Conservation (phyloP, 30 jellyfish, hydroid and myxozoan genomes). For the Aurelia sp. region DNA sequence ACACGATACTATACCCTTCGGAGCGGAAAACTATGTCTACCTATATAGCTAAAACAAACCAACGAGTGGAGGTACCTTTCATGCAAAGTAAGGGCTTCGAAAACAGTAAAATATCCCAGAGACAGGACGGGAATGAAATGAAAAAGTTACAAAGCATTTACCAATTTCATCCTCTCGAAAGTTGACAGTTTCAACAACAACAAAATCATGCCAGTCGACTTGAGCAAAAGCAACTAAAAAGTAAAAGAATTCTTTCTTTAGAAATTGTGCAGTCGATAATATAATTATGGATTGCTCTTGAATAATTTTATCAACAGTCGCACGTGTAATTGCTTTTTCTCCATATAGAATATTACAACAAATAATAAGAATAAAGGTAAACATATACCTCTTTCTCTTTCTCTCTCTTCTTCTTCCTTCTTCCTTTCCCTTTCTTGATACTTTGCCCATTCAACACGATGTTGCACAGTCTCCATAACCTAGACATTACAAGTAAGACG, state of each 20-base stretch:
- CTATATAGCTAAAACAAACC: no score
- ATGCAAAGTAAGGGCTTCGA: no score
- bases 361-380: neutral
- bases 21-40: no score
- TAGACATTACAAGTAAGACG: neutral
- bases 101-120: no score
- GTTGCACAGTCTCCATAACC: slow-evolving; percentile 86
- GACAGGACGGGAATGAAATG: no score
- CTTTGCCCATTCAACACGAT: slow-evolving; percentile 96
- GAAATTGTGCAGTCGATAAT: no score
- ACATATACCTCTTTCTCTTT: slow-evolving; percentile 84
- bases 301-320: no score
- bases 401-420: slow-evolving; percentile 90
- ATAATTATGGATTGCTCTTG: no score
- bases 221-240: slow-evolving; percentile 94
- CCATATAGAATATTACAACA: no score
- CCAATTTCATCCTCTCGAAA: slow-evolving; percentile 95
- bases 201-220: slow-evolving; percentile 99
- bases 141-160: neutral
- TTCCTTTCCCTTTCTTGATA: slow-evolving; percentile 88
- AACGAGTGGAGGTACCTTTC: no score
- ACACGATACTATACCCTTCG: no score
- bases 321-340: no score
- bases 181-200: slow-evolving; percentile 96
- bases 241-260: neutral